Base-by-base conservation (phyloP, 2,888 invertebrate species). In the Thysanoteuthis rhombus region DNA sequence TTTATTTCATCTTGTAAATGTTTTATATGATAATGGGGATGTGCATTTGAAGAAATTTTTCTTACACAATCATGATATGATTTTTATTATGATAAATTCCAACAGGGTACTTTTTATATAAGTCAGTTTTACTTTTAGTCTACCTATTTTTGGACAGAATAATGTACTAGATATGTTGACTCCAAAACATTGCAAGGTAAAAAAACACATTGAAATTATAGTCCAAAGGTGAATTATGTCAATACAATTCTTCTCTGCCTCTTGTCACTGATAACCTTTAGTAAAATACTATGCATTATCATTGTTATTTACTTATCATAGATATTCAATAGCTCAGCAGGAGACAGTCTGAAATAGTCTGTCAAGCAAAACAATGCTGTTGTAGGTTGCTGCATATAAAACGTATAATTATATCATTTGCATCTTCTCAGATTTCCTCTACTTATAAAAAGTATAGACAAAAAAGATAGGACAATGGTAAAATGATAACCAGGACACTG, bases 251-350 rank as follows among this genome's bases (percentile, higher is more conserved):
- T 12, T 75, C 36, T 16, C n/a, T 75, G 75, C 19, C 52, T 52
- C 52, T 22, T 75, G 75, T 75, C 75, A 75, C 36, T 75, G 75
- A 75, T 75, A 75, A 75, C 75, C 75, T 75, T 75, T 75, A 75
- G 75, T 75, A 75, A 75, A 75, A 75, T 75, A 75, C 75, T 36
- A n/a, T 16, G 75, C 25, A 75, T 75, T 75, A 75, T 75, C n/a
- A 75, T 75, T 75, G 75, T 75, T 36, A 75, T 75, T 75, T 75
- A 12, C 75, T 25, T 75, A 75, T n/a, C 16, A 75, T 12, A 75
- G 75, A 75, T 75, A 75, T 75, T 75, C 75, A 75, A 75, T 75
- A 75, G 75, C 75, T 75, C 75, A 75, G 75, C 75, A n/a, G 75
- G 75, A 75, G 75, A 75, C 75, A 75, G 75, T n/a, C 75, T 75